Evolutionary conservation across 2,797 vertebrate genomes (phyloP).

Genomic region (Microchirus variegatus): DNA sequence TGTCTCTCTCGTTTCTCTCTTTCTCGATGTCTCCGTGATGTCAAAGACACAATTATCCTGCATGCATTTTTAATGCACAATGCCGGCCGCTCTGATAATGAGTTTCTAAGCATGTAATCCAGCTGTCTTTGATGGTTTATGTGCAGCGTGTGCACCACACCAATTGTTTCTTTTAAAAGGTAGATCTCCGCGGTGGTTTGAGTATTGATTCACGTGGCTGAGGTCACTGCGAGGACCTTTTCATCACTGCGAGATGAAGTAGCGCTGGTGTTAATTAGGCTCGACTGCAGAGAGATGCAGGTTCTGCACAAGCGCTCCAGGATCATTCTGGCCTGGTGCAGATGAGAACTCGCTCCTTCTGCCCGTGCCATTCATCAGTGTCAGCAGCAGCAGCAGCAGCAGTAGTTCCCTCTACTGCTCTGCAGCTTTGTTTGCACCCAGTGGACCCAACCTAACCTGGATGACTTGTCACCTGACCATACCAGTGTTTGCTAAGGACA

Average conservation of each 20-base stretch:
- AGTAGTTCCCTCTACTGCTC: not conserved
- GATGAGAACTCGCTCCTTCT: not conserved
- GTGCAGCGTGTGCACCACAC: slow-evolving; percentile 14
- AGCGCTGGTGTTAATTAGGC: slow-evolving; percentile 49
- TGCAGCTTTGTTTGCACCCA: slow-evolving; percentile 53
- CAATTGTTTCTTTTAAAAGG: slow-evolving; percentile 54
- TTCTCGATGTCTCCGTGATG: slow-evolving; percentile 7
- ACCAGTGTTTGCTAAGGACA: slow-evolving; percentile 42
- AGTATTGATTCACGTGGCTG: slow-evolving; percentile 51
- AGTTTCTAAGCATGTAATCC: slow-evolving; percentile 20
- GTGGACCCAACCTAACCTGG: slow-evolving; percentile 55
- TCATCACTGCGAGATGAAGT: slow-evolving; percentile 21
- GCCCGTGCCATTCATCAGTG: slow-evolving; percentile 70
- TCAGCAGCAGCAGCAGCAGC: slow-evolving; percentile 75
- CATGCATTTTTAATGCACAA: slow-evolving; percentile 21
- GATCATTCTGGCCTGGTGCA: slow-evolving; percentile 5
- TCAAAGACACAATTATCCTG: slow-evolving; percentile 7
- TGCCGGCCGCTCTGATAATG: slow-evolving; percentile 11
- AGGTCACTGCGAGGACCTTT: slow-evolving; percentile 35
- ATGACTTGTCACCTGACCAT: slow-evolving; percentile 77
- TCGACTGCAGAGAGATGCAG: slow-evolving; percentile 18
- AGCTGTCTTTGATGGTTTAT: slow-evolving; percentile 33
- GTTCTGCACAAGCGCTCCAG: slow-evolving; percentile 1
- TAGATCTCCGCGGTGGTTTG: slow-evolving; percentile 42
- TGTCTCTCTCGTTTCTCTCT: not conserved